Evolutionary conservation across 2,113 vertebrate genomes (phyloP), one percentile per base, ranked within the genome.

Genomic region (Macaca nemestrina): DNA sequence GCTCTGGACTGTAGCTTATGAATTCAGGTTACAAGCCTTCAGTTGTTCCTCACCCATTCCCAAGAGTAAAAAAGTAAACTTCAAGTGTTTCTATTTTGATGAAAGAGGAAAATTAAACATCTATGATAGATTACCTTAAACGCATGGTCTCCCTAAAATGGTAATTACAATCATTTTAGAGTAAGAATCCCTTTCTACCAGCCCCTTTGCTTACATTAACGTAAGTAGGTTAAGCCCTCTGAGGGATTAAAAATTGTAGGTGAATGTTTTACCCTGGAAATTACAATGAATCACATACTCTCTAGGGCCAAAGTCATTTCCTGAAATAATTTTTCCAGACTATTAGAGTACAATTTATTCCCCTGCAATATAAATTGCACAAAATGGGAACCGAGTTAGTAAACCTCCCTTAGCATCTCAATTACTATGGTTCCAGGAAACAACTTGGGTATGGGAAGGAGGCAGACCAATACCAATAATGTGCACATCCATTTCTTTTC

Each of bases 221-320:
- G 52, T 91, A 96, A 97, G 67, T 93, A 94, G 68, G 86, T 97
- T 94, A 95, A 95, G 68, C 27, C 25, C 86, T 87, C 45, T n/a
- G 23, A 92, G 91, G 68, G 96, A 6, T 78, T 85, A 72, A 96
- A 96, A 75, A 79, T 91, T 96, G 73, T 83, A 97, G 73, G 73
- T 75, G n/a, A 95, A 79, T 86, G 23, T 75, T 97, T 94, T 95
- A 83, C 92, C 61, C 32, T 95, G 89, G 89, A 93, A 89, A 94
- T 93, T 48, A 95, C 83, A 96, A 94, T 79, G 89, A 92, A 90
- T 96, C 88, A 97, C 68, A 97, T 97, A 89, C 30, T 94, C 88
- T 97, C 73, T 75, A 76, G 88, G 76, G 94, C 35, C 35, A 32
- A 96, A 97, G 81, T 97, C 50, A 97, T 97, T 97, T 96, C 95